phyloP scores from a whole-genome alignment of 2,797 vertebrate species.

The Onychomys arenicola region DNA sequence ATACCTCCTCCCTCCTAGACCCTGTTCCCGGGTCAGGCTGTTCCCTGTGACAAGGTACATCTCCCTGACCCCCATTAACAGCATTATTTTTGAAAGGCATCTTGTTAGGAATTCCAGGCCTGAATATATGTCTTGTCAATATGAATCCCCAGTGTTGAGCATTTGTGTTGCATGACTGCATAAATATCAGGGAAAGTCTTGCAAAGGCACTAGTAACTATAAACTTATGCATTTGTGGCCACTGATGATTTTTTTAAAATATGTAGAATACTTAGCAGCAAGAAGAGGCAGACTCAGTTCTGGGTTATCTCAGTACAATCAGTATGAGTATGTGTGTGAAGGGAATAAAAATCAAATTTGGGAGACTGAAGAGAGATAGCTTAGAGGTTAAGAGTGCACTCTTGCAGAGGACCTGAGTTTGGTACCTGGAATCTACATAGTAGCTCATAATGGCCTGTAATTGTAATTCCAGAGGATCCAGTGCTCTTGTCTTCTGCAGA shows the following conservation, averaged over 20 bases:
- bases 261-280: neutral
- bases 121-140: constrained; percentile 34
- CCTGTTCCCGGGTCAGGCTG: too few relatives aligned
- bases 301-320: neutral
- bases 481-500: neutral
- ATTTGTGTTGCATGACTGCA: constrained; percentile 17
- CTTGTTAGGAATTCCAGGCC: constrained; percentile 45
- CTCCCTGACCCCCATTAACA: neutral
- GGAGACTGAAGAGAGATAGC: neutral
- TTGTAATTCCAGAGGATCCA: neutral
- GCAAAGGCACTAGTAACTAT: constrained; percentile 61
- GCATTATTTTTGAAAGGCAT: neutral
- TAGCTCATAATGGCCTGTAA: neutral
- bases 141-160: constrained; percentile 43
- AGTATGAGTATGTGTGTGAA: neutral
- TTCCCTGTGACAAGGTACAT: neutral
- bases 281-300: neutral
- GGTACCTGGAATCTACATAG: neutral
- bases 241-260: neutral
- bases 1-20: neutral
- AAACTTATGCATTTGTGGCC: neutral
- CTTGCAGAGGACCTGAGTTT: neutral
- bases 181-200: constrained; percentile 54
- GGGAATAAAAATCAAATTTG: neutral
- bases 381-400: neutral